Evolutionary conservation across 2,797 vertebrate species (phyloP).

Genomic region (Helarctos malayanus): DNA sequence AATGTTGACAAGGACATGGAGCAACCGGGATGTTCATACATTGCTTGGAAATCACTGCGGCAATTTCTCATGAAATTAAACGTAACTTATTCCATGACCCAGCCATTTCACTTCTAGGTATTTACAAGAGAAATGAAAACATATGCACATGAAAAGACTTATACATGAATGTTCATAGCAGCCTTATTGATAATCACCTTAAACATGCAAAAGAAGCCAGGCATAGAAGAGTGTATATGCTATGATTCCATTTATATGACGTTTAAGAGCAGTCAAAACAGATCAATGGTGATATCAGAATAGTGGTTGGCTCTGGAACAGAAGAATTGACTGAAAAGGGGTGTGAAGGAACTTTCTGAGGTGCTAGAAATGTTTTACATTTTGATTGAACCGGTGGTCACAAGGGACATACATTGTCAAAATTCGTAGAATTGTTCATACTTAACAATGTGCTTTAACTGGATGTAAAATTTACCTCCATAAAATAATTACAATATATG

Average conservation of each 20-base stretch:
- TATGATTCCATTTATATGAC: background rate
- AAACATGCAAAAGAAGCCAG: background rate
- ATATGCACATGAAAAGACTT: background rate
- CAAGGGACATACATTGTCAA: background rate
- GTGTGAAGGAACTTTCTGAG: background rate
- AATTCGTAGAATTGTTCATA: background rate
- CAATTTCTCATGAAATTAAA: background rate
- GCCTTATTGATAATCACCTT: background rate
- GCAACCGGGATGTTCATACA: background rate
- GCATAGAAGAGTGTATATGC: background rate
- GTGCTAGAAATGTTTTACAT: background rate
- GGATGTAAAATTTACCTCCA: background rate
- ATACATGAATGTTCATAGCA: background rate
- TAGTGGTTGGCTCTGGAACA: background rate
- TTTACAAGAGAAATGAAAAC: slow-evolving; percentile 18
- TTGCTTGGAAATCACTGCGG: background rate
- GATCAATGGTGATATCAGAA: background rate
- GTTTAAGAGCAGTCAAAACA: background rate
- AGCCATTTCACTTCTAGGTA: background rate
- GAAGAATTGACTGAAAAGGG: background rate
- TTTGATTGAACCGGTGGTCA: background rate
- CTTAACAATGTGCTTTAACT: background rate
- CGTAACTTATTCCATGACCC: background rate
- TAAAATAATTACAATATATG: background rate
- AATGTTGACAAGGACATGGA: background rate